These are phyloP conservation scores for Sussaba pulchella DNA, from an alignment of 2,888 invertebrate species.

Conservation along the genomic window DNA sequence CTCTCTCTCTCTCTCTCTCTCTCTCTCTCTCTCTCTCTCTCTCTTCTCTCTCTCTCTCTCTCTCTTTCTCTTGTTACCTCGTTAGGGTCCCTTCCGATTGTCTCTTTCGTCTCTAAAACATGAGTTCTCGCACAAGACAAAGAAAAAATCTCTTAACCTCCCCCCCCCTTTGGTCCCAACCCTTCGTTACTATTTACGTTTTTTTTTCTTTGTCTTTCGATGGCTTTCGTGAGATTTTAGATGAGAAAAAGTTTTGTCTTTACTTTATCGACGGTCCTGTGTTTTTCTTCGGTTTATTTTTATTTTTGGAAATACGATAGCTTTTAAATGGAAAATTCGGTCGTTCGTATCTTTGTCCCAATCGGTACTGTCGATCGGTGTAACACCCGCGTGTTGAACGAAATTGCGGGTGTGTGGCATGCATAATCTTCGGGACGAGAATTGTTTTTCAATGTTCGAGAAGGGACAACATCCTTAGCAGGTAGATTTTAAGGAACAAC, in stretches of 20 bases:
- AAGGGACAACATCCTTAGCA: too few species aligned
- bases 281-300: neutral
- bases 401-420: too few species aligned
- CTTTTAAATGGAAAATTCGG: neutral
- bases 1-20: conserved; percentile 14
- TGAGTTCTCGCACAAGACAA: conserved; percentile 1
- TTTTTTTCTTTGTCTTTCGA: conserved; percentile 27
- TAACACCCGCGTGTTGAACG: conserved; percentile 35
- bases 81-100: conserved; percentile 60
- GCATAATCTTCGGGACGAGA: too few species aligned
- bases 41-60: conserved; percentile 10
- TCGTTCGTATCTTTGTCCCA: conserved; percentile 19
- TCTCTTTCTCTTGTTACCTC: conserved; percentile 48
- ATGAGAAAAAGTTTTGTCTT: conserved; percentile 29
- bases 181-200: neutral
- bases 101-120: conserved; percentile 45
- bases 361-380: conserved; percentile 33
- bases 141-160: too few species aligned
- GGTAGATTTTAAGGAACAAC: too few species aligned
- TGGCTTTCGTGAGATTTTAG: conserved; percentile 53
- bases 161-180: too few species aligned
- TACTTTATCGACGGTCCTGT: conserved; percentile 36
- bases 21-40: conserved; percentile 7
- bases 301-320: too few species aligned
- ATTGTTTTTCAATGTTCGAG: too few species aligned